phyloP scores from a whole-genome alignment of 2,113 vertebrate species.

The Sapajus apella region DNA sequence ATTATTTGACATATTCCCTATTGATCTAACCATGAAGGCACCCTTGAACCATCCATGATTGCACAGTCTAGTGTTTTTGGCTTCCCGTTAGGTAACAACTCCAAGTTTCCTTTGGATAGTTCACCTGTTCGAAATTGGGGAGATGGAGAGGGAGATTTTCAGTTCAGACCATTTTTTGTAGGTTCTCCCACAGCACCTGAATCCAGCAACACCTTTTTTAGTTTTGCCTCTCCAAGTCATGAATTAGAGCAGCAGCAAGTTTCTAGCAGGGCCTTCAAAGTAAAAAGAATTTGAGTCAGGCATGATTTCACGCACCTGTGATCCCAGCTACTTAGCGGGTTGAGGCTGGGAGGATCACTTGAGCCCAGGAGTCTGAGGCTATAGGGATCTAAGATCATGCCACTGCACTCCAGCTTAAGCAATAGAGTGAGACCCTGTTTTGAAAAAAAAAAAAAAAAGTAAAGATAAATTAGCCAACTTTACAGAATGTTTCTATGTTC shows the following conservation, averaged over 20 bases:
- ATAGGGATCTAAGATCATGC: neutral
- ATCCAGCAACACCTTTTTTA: slow-evolving; percentile 75
- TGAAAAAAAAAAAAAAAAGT: neutral
- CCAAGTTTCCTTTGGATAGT: slow-evolving; percentile 66
- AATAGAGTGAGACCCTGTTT: neutral
- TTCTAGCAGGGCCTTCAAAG: slow-evolving; percentile 77
- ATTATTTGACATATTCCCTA: slow-evolving; percentile 53
- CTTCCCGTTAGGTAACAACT: slow-evolving; percentile 74
- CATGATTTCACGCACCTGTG: no score
- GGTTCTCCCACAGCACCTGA: slow-evolving; percentile 76
- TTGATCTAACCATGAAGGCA: slow-evolving; percentile 78
- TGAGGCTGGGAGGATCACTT: no score
- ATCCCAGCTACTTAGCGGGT: no score
- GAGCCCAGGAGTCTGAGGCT: neutral
- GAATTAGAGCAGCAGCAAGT: slow-evolving; percentile 71
- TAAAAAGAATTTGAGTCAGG: slow-evolving; percentile 69
- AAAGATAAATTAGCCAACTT: slow-evolving; percentile 74
- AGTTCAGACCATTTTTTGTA: slow-evolving; percentile 80
- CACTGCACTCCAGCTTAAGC: neutral
- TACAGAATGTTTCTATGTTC: neutral
- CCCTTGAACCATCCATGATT: slow-evolving; percentile 69
- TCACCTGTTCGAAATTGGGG: slow-evolving; percentile 67
- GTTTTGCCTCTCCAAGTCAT: slow-evolving; percentile 73
- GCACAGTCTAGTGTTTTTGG: slow-evolving; percentile 78
- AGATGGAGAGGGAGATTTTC: slow-evolving; percentile 78